phyloP scores from a whole-genome alignment of 2,888 invertebrate genomes.

The Drosophila emarginata region DNA sequence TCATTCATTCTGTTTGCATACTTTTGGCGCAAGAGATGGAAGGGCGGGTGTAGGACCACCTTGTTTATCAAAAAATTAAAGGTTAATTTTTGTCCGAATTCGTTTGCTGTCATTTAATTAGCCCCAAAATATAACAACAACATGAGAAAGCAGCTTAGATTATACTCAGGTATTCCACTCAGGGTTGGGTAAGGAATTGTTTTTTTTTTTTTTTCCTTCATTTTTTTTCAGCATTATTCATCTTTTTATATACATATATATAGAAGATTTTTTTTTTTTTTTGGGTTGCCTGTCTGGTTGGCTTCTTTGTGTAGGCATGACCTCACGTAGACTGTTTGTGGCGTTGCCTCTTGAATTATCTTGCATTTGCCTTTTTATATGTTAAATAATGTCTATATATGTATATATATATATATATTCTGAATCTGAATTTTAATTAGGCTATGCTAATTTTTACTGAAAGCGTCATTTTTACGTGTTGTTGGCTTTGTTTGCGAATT shows the following conservation, averaged over 20 bases:
- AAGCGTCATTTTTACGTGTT: slow-evolving; percentile 8
- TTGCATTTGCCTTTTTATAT: neutral
- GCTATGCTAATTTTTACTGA: slow-evolving; percentile 15
- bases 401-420: neutral
- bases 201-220: neutral
- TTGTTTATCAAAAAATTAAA: slow-evolving; percentile 64
- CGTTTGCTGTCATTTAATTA: slow-evolving; percentile 51
- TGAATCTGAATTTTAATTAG: slow-evolving; percentile 11
- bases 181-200: neutral
- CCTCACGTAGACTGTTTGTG: slow-evolving; percentile 5
- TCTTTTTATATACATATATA: neutral
- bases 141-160: neutral
- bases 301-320: slow-evolving; percentile 6
- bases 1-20: slow-evolving; percentile 45
- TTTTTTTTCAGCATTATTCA: neutral
- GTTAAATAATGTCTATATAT: slow-evolving; percentile 3
- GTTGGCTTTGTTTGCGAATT: slow-evolving; percentile 12
- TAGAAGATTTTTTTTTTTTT: too few species aligned
- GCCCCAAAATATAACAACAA: slow-evolving; percentile 21
- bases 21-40: slow-evolving; percentile 40
- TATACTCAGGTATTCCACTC: neutral
- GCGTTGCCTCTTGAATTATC: slow-evolving; percentile 2
- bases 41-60: neutral
- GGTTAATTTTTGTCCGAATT: slow-evolving; percentile 54
- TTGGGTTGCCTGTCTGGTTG: neutral